A percentile compares a stretch with the other conserved stretches of the same genome.
phyloP scores from a whole-genome alignment of 2,113 vertebrate genomes.

The Morone chrysops region DNA sequence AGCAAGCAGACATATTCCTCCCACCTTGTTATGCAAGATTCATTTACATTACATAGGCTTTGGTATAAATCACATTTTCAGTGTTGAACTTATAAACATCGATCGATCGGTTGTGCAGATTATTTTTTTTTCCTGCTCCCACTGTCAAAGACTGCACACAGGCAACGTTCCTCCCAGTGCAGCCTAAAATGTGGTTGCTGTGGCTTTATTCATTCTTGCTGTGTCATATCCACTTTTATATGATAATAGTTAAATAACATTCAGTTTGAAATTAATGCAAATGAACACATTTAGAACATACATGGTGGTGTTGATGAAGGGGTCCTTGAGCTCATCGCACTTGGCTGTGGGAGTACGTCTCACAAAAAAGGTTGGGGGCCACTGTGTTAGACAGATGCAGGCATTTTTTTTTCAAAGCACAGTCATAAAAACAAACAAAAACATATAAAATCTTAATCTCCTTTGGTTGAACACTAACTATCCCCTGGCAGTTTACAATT shows the following conservation, averaged over 20 bases:
- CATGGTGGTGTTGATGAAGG: no score
- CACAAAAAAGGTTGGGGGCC: no score
- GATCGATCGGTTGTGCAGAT: background rate
- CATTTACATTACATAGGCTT: conserved; percentile 52
- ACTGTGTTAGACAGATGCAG: no score
- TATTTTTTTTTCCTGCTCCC: conserved; percentile 3
- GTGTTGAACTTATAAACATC: conserved; percentile 37
- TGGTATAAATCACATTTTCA: conserved; percentile 44
- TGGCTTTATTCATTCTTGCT: background rate
- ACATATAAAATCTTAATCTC: conserved; percentile 35
- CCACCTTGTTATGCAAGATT: conserved; percentile 65
- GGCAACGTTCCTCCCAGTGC: background rate
- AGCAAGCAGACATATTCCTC: conserved; percentile 49
- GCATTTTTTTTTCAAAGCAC: background rate
- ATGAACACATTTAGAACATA: no score
- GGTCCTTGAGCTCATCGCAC: no score
- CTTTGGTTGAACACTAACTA: conserved; percentile 21
- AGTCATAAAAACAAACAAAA: conserved; percentile 36
- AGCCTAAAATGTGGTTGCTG: background rate
- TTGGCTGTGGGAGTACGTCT: no score
- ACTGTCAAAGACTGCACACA: conserved; percentile 10
- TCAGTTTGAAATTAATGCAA: no score
- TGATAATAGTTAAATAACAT: no score
- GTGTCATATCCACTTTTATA: no score
- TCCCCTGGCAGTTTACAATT: conserved; percentile 37